Conservation (phyloP, 2,888 invertebrate species). For the Aphidoletes aphidimyza region DNA sequence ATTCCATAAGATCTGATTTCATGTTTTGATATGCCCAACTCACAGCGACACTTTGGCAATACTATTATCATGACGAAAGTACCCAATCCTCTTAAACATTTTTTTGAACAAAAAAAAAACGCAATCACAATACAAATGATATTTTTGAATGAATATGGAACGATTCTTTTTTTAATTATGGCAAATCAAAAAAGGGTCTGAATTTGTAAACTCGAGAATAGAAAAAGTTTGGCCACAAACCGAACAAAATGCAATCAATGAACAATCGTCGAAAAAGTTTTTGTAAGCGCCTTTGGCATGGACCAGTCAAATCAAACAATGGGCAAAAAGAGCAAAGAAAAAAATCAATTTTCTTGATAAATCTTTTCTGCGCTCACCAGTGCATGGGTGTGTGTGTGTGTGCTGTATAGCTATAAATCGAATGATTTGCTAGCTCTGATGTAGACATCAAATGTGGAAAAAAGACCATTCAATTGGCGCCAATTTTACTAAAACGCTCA, state of each 20-base stretch:
- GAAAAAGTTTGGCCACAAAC: neutral
- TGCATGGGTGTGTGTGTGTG: neutral
- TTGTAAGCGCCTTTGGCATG: neutral
- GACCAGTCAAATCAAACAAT: neutral
- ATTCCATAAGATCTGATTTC: neutral
- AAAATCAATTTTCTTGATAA: conserved; percentile 33
- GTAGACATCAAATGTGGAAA: neutral
- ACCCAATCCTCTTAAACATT: no score
- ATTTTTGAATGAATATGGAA: neutral
- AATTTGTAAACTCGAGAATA: no score
- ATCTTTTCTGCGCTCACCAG: no score
- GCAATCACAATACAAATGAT: neutral
- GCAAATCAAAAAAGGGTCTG: neutral
- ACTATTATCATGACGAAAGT: no score
- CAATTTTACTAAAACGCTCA: conserved; percentile 26
- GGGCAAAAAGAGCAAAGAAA: neutral
- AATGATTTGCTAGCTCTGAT: neutral
- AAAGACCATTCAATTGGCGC: conserved; percentile 25
- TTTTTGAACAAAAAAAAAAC: neutral
- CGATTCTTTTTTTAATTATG: neutral
- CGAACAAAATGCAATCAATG: neutral
- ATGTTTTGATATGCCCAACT: neutral
- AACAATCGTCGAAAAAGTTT: no score
- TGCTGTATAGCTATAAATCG: neutral
- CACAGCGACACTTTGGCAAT: no score